These are phyloP conservation scores for Marisa cornuarietis DNA, from an alignment of 1,140 invertebrate species.

Conservation along the genomic window DNA sequence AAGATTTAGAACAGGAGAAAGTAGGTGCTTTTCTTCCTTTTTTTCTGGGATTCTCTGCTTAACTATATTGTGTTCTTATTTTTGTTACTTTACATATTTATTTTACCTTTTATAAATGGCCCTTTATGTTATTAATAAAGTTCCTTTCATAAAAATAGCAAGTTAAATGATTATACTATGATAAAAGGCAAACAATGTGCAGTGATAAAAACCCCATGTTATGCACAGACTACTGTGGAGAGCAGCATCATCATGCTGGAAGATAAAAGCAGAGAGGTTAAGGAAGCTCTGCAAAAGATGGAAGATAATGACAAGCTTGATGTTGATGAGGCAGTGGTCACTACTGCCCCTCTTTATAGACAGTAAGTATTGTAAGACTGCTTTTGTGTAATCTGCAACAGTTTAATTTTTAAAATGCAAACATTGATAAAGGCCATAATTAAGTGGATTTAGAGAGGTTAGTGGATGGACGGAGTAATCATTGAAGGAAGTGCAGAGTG, in stretches of 20 bases:
- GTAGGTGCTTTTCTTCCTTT: conserved; percentile 56
- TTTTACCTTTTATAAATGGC: too few species aligned
- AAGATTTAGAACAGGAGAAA: conserved; percentile 84
- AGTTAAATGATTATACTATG: too few species aligned
- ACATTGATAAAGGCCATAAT: too few species aligned
- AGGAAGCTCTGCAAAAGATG: conserved; percentile 81
- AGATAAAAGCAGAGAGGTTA: conserved; percentile 87
- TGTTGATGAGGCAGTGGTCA: conserved; percentile 96
- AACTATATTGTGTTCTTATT: too few species aligned
- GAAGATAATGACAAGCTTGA: conserved; percentile 82
- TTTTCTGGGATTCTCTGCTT: too few species aligned
- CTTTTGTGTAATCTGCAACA: not conserved
- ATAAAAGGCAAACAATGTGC: not conserved
- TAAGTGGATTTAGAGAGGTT: too few species aligned
- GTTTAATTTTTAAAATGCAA: too few species aligned
- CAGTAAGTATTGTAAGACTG: conserved; percentile 70
- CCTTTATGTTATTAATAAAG: too few species aligned
- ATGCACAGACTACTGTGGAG: conserved; percentile 76
- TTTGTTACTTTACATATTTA: too few species aligned
- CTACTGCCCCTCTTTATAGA: conserved; percentile 94
- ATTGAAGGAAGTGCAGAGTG: too few species aligned
- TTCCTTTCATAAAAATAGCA: too few species aligned
- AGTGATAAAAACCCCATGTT: conserved; percentile 18
- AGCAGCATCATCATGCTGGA: conserved; percentile 84
- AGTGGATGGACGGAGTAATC: too few species aligned